phyloP scores from a whole-genome alignment of 2,113 vertebrate species.

The Coturnix japonica region DNA sequence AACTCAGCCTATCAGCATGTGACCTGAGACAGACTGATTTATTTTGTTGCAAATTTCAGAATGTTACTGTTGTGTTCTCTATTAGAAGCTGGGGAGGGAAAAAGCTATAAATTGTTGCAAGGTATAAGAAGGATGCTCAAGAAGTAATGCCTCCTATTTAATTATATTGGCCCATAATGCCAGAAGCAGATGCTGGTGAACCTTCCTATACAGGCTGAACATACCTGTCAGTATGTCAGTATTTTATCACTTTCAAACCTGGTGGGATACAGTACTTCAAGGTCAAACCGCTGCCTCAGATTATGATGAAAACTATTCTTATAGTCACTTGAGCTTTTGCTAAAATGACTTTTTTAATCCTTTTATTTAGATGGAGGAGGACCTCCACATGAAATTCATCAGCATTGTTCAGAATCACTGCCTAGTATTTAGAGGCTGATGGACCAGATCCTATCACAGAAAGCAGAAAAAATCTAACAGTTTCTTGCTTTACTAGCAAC shows the following conservation, averaged over 20 bases:
- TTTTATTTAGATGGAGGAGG: background rate
- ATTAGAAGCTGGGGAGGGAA: background rate
- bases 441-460: background rate
- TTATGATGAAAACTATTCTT: background rate
- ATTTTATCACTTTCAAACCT: background rate
- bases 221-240: background rate
- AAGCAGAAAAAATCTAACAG: background rate
- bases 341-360: background rate
- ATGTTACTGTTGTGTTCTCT: background rate
- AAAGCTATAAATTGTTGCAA: background rate
- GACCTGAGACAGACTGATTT: background rate
- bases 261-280: background rate
- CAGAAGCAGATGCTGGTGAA: background rate
- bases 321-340: background rate
- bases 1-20: background rate
- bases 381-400: background rate
- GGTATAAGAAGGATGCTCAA: background rate
- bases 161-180: background rate
- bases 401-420: background rate
- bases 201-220: background rate
- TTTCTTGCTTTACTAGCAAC: background rate
- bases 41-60: background rate
- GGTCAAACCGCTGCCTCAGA: background rate
- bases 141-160: background rate
- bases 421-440: accelerated